Conservation (phyloP, 2,888 invertebrate species). For the Rhimphoctona megacephalus region DNA sequence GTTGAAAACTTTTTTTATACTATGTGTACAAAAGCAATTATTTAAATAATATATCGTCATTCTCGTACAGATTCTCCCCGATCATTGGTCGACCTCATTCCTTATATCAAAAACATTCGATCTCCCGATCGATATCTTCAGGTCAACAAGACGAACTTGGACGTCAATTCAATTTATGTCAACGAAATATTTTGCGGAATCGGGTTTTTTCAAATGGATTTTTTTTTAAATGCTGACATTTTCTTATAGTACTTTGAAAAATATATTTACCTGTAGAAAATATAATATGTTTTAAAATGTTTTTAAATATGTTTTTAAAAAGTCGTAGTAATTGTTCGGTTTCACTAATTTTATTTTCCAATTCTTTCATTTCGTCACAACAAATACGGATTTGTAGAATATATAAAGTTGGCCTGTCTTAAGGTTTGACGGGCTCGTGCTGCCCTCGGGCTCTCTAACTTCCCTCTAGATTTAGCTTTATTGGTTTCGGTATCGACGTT, state of each 20-base stretch:
- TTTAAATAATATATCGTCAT: too few species aligned
- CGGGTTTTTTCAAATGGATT: neutral
- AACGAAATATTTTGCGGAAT: neutral
- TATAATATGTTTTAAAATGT: too few species aligned
- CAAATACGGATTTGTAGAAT: constrained; percentile 23
- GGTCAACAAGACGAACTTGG: neutral
- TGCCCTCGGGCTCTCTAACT: constrained; percentile 1
- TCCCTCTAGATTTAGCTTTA: constrained; percentile 39
- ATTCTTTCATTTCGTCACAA: constrained; percentile 1
- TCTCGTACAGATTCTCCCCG: too few species aligned
- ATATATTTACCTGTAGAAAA: neutral
- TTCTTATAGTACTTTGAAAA: neutral
- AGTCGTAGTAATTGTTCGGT: neutral
- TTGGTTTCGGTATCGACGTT: constrained; percentile 66
- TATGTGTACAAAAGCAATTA: too few species aligned
- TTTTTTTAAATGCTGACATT: neutral
- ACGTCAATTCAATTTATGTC: neutral
- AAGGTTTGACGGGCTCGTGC: constrained; percentile 13
- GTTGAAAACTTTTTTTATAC: neutral
- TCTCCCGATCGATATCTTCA: neutral
- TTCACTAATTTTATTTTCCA: neutral
- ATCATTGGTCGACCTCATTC: neutral
- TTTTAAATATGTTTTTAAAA: too few species aligned
- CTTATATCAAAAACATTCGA: neutral
- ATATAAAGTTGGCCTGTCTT: constrained; percentile 26